A percentile compares a stretch with the other conserved stretches of the same genome.
These are phyloP conservation scores for Vanacampus margaritifer DNA, from an alignment of 2,113 vertebrate genomes.

Conservation along the genomic window DNA sequence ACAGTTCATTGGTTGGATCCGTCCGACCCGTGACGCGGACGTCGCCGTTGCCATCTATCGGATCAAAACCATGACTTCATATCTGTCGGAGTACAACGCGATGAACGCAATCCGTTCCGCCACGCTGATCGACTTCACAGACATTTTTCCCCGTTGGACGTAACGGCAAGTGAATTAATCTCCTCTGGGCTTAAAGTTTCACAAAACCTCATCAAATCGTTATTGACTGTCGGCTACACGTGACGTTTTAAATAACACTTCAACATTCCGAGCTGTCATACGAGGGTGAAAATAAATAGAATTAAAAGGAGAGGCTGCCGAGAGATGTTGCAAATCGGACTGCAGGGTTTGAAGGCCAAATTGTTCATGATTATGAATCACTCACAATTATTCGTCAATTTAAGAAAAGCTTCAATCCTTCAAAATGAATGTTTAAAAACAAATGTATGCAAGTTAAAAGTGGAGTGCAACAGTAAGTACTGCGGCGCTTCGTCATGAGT, in stretches of 20 bases:
- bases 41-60: conserved; percentile 63
- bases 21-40: conserved; percentile 1
- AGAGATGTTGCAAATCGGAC: too few species aligned
- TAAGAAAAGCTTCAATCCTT: too few species aligned
- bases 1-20: conserved; percentile 46
- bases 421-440: too few species aligned
- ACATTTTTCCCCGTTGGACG: neutral
- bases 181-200: neutral
- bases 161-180: neutral
- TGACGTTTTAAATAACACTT: neutral
- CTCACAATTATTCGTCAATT: too few species aligned
- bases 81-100: neutral
- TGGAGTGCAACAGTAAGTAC: too few species aligned
- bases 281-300: neutral
- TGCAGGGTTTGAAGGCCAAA: too few species aligned
- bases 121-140: neutral
- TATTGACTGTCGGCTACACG: neutral
- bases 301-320: neutral
- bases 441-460: too few species aligned
- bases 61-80: conserved; percentile 29
- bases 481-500: too few species aligned
- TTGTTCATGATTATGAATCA: too few species aligned
- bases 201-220: neutral
- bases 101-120: neutral
- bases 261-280: neutral